Evolutionary conservation across 2,113 vertebrate species (phyloP).

Genomic region (Ictalurus punctatus): DNA sequence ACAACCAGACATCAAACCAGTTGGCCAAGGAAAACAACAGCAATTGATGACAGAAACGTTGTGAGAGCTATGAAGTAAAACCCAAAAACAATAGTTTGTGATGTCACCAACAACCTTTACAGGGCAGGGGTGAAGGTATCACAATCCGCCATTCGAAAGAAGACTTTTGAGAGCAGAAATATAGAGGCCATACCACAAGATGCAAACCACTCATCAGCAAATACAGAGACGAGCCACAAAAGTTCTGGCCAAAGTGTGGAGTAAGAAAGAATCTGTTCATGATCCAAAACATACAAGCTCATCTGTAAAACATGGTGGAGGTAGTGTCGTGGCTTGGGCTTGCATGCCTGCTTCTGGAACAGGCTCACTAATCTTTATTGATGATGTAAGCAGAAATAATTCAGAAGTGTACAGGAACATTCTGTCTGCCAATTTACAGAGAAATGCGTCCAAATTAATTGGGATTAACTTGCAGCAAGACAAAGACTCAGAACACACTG

Average conservation of each 20-base stretch:
- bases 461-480: background rate
- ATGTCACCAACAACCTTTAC: background rate
- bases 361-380: background rate
- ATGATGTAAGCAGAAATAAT: background rate
- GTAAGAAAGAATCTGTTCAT: background rate
- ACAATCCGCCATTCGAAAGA: background rate
- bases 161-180: background rate
- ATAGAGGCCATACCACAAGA: background rate
- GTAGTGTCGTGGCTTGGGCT: background rate
- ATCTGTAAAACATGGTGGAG: background rate
- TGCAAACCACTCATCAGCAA: background rate
- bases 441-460: no score
- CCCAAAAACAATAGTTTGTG: background rate
- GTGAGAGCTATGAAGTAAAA: background rate
- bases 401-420: background rate
- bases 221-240: background rate
- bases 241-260: background rate
- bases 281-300: background rate
- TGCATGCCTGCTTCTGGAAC: background rate
- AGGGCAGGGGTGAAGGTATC: background rate
- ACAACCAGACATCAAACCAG: background rate
- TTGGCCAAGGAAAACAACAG: background rate
- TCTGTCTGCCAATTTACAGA: background rate
- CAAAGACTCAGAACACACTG: no score
- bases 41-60: background rate